Evolutionary conservation across 2,113 vertebrate genomes (phyloP), one percentile per base, ranked within the genome.

Genomic region (Anas platyrhynchos): DNA sequence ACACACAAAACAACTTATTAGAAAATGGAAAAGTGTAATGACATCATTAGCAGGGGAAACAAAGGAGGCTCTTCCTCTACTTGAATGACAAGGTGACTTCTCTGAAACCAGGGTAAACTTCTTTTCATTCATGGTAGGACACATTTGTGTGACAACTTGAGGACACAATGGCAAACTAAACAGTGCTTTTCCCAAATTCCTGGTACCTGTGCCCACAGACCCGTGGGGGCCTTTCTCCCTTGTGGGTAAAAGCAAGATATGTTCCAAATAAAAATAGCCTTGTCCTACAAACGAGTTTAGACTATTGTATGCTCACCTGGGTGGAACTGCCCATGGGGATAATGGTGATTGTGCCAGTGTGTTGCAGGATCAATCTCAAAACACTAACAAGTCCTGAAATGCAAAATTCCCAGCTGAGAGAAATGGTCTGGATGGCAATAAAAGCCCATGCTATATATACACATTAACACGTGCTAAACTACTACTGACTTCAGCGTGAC

Each of bases 231-330:
- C 59, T 54, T 50, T 34, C 62, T 79, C 26, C 15, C 31, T 3
- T 3, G 13, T 14, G 13, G 22, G 17, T 20, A 8, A 43, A 46
- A 9, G 22, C 29, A 23, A 36, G n/a, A n/a, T 18, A 3, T 0
- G 4, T 31, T 10, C 17, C 0, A 2, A 16, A 4, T 13, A 13
- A 20, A 36, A 43, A 3, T 4, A 38, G 21, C 41, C 8, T 9
- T 41, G 9, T 29, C 80, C 50, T 34, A 3, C 31, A 16, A 1
- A 4, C 10, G 0, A 2, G 0, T 3, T 18, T 32, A 1, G 27
- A 16, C 52, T 8, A 1, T 9, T 25, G 7, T 13, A 44, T 20
- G 44, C 77, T 79, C 63, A 4, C 63, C 73, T 71, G 76, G 50
- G 7, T 22, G 56, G 52, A 52, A 18, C 31, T 15, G 9, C 54